These are phyloP conservation scores for Ammodramus savannarum DNA, from an alignment of 2,113 vertebrate species.

Conservation along the genomic window DNA sequence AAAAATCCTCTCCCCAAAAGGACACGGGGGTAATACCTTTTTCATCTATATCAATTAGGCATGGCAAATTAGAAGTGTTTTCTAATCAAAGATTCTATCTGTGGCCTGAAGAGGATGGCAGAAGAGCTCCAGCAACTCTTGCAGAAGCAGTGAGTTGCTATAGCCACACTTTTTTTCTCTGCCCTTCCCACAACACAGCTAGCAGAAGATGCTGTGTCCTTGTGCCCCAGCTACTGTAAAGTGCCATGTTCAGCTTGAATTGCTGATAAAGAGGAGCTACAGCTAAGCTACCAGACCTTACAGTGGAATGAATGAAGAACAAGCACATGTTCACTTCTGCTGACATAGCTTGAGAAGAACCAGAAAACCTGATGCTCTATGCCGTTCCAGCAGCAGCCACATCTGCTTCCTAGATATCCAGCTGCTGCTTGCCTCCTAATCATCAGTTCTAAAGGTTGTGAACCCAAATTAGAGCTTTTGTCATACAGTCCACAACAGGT, in stretches of 20 bases:
- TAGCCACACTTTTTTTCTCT: not conserved
- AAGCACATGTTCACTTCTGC: not conserved
- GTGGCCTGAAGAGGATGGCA: not conserved
- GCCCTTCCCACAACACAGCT: not conserved
- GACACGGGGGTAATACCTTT: not conserved
- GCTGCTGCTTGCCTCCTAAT: not conserved
- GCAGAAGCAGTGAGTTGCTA: not conserved
- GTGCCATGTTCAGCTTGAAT: not conserved
- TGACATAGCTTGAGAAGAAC: not conserved
- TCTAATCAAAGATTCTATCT: not conserved
- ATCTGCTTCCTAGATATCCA: not conserved
- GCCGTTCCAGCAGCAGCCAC: not conserved
- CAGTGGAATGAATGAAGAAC: not conserved
- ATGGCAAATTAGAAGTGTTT: not conserved
- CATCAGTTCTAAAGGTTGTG: not conserved
- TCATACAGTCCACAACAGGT: not conserved
- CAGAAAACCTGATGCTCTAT: not conserved
- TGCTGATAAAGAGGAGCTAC: not conserved
- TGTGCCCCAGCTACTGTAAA: conserved; percentile 11
- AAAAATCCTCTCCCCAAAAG: not conserved
- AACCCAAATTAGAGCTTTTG: not conserved
- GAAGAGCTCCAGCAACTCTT: not conserved
- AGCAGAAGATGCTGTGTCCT: not conserved
- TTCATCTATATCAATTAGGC: not conserved
- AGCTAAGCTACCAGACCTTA: conserved; percentile 4